A percentile compares a stretch with the other conserved stretches of the same genome.
phyloP scores from a whole-genome alignment of 2,888 invertebrate genomes.

The Lagria hirta region DNA sequence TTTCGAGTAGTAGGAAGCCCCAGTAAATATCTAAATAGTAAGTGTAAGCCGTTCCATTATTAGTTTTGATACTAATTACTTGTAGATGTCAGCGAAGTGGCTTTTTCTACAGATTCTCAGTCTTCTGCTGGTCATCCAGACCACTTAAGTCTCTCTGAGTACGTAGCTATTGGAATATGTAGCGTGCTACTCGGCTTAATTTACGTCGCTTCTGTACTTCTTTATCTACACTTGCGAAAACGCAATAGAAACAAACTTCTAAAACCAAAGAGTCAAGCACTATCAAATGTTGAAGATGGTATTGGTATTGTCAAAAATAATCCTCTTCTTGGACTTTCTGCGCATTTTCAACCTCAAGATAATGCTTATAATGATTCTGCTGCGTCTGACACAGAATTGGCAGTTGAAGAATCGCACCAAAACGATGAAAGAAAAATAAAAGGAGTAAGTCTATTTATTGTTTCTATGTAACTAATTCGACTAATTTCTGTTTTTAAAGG shows the following conservation, averaged over 20 bases:
- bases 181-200: conserved; percentile 83
- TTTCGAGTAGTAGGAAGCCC: conserved; percentile 84
- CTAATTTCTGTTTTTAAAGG: conserved; percentile 39
- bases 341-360: conserved; percentile 60
- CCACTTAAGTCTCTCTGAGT: conserved; percentile 73
- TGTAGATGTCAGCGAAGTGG: conserved; percentile 78
- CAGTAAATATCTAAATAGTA: conserved; percentile 57
- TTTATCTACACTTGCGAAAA: conserved; percentile 77
- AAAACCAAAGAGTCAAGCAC: conserved; percentile 44
- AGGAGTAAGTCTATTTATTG: conserved; percentile 38
- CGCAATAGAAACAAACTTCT: conserved; percentile 50
- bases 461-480: neutral
- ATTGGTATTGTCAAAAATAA: conserved; percentile 78
- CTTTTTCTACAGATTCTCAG: conserved; percentile 69
- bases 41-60: conserved; percentile 18
- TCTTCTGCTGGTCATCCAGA: conserved; percentile 59
- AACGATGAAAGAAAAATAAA: conserved; percentile 48
- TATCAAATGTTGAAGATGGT: conserved; percentile 62
- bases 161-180: conserved; percentile 80
- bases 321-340: conserved; percentile 64
- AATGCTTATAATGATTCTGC: conserved; percentile 61
- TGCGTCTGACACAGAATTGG: conserved; percentile 67
- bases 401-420: conserved; percentile 53
- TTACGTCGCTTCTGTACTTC: conserved; percentile 82
- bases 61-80: conserved; percentile 29